Conservation (phyloP, 2,888 invertebrate genomes). For the Dryobota labecula region DNA sequence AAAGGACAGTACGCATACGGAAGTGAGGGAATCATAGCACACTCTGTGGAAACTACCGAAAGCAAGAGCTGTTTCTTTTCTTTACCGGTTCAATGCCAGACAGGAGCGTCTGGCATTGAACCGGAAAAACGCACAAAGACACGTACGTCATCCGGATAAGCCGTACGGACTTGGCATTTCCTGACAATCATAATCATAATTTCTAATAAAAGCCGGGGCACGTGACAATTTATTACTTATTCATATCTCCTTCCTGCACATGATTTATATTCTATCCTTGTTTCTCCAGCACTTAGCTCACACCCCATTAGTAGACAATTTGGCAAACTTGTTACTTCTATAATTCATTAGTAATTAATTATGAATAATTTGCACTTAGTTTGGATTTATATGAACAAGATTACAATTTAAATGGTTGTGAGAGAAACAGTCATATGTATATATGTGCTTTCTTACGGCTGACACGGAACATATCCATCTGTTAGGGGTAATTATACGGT, state of each 20-base stretch:
- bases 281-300: conserved; percentile 42
- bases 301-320: conserved; percentile 44
- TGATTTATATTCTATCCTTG: conserved; percentile 38
- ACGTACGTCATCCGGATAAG: conserved; percentile 41
- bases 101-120: conserved; percentile 29
- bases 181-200: conserved; percentile 35
- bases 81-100: too few relatives aligned
- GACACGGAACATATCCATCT: too few relatives aligned
- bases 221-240: conserved; percentile 27
- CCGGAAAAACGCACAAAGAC: conserved; percentile 37
- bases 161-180: conserved; percentile 36
- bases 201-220: conserved; percentile 29
- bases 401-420: conserved; percentile 1
- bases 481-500: too few relatives aligned
- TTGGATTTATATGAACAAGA: conserved; percentile 17
- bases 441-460: neutral
- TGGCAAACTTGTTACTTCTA: conserved; percentile 50
- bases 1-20: neutral
- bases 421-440: neutral
- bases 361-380: conserved; percentile 33
- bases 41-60: neutral
- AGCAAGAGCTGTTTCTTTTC: neutral
- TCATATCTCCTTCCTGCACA: conserved; percentile 39
- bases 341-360: conserved; percentile 58
- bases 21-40: neutral